Percentiles rank a stretch among this genome's conserved stretches.
Evolutionary conservation across 1,140 invertebrate genomes (phyloP).

Genomic region (Ericerus pela): DNA sequence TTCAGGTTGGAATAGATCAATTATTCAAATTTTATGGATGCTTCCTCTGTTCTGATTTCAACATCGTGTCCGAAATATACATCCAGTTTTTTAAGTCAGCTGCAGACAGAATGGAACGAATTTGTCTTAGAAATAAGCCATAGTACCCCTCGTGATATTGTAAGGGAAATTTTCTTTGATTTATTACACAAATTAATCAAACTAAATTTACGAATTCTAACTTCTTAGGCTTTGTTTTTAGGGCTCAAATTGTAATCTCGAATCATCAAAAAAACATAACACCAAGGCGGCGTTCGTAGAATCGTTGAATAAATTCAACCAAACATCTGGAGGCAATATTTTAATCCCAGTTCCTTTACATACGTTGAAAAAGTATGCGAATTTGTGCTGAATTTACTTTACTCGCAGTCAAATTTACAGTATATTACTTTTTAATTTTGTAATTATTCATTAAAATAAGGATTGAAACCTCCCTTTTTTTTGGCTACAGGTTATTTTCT

Average conservation of each 20-base stretch:
- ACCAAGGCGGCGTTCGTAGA: not conserved
- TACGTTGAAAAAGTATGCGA: not conserved
- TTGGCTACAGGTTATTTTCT: not conserved
- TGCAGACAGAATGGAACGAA: constrained; percentile 1
- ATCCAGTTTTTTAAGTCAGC: not conserved
- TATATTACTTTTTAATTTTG: not conserved
- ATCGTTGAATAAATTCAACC: constrained; percentile 6
- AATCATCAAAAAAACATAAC: not conserved
- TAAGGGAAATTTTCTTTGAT: not conserved
- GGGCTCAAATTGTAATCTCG: not conserved
- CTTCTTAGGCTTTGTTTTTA: not conserved
- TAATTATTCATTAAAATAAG: not conserved
- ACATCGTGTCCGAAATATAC: too few relatives aligned
- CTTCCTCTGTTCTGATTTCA: too few relatives aligned
- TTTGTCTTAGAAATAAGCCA: not conserved
- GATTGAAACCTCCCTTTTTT: not conserved
- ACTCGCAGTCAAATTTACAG: not conserved
- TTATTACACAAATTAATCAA: not conserved
- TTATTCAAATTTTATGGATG: too few relatives aligned
- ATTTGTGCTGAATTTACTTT: not conserved
- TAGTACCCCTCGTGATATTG: not conserved
- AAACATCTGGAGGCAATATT: not conserved
- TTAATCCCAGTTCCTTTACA: not conserved
- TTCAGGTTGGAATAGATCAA: too few relatives aligned
- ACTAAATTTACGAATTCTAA: not conserved